Evolutionary conservation across 2,113 vertebrate genomes (phyloP).

Genomic region (Campylorhamphus procurvoides): DNA sequence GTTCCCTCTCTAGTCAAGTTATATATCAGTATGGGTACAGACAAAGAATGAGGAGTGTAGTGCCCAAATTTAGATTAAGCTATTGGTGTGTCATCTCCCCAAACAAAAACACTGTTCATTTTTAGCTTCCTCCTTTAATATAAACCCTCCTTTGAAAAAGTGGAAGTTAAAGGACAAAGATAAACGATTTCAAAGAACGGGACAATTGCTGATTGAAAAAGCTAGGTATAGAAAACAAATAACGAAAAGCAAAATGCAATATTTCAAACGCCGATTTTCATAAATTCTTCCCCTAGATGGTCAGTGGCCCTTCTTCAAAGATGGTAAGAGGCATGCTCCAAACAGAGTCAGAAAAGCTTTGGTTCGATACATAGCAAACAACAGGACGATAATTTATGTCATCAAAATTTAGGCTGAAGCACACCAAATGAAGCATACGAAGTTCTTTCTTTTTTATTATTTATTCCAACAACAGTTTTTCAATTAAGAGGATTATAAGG

Average conservation of each 20-base stretch:
- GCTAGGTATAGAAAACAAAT: neutral
- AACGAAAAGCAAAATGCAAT: neutral
- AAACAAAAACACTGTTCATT: neutral
- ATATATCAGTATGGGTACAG: neutral
- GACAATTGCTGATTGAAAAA: neutral
- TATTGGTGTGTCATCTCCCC: neutral
- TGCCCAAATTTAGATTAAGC: neutral
- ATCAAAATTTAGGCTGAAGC: neutral
- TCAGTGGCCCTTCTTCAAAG: neutral
- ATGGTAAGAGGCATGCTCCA: neutral
- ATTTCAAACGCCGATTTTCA: neutral
- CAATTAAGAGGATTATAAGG: neutral
- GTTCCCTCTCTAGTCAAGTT: neutral
- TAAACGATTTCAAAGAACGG: neutral
- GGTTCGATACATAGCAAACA: neutral
- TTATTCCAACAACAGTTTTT: neutral
- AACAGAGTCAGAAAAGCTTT: neutral
- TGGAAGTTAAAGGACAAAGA: neutral
- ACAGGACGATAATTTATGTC: neutral
- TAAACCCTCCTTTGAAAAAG: neutral
- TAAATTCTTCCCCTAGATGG: neutral
- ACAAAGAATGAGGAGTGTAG: neutral
- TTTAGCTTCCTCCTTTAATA: neutral
- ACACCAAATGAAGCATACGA: neutral
- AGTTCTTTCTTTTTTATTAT: neutral